phyloP scores from a whole-genome alignment of 2,113 vertebrate genomes.

The Burhinus bistriatus region DNA sequence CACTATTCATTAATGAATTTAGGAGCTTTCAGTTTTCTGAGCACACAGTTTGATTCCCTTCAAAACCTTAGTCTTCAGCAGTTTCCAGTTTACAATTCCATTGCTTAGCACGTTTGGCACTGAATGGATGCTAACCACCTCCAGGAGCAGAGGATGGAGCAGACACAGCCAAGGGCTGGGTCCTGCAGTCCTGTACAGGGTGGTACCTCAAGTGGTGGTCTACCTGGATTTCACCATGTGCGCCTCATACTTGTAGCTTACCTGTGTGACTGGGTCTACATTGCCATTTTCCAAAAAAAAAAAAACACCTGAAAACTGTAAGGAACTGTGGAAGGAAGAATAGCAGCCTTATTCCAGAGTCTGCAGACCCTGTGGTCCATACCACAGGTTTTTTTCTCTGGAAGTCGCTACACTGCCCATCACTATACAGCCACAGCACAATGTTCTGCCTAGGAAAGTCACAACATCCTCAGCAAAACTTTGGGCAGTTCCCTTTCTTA shows the following conservation, averaged over 20 bases:
- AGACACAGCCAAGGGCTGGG: neutral
- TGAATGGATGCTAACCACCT: too few relatives aligned
- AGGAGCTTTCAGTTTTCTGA: neutral
- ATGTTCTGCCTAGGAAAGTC: neutral
- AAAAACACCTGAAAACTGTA: neutral
- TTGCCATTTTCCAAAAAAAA: neutral
- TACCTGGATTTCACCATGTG: neutral
- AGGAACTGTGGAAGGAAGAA: rapidly evolving
- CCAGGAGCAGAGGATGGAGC: neutral
- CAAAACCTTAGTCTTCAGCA: neutral
- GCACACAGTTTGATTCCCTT: neutral
- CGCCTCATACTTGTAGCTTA: too few relatives aligned
- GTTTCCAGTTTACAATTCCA: neutral
- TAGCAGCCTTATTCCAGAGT: neutral
- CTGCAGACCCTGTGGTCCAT: neutral
- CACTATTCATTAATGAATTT: neutral
- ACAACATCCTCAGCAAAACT: neutral
- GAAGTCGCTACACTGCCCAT: neutral
- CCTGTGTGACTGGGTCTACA: rapidly evolving
- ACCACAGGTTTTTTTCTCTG: neutral
- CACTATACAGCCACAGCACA: neutral
- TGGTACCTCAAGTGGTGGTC: neutral
- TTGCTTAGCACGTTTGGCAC: neutral
- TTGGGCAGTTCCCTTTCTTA: neutral
- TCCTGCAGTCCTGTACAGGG: neutral